These are phyloP conservation scores for Acanthosoma haemorrhoidale DNA, from an alignment of 2,888 invertebrate genomes.

Conservation along the genomic window DNA sequence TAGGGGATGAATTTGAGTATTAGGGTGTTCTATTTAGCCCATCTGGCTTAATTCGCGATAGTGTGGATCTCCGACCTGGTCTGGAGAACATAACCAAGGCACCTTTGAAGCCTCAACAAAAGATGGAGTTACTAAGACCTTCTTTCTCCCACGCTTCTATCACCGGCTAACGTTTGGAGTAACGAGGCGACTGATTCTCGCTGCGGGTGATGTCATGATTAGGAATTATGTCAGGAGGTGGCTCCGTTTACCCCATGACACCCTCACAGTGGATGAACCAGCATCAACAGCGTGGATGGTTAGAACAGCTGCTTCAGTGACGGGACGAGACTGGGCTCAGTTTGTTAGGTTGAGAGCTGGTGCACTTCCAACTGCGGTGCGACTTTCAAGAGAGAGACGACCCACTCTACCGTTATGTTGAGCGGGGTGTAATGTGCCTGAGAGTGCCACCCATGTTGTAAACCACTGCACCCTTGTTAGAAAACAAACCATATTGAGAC, in stretches of 20 bases:
- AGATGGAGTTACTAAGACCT: slow-evolving; percentile 44
- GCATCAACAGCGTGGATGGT: too few relatives aligned
- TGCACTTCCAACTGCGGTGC: background rate
- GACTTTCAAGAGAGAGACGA: background rate
- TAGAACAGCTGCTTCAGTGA: slow-evolving; percentile 32
- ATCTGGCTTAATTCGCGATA: too few relatives aligned
- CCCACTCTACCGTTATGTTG: background rate
- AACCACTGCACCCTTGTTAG: background rate
- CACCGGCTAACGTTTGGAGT: slow-evolving; percentile 44
- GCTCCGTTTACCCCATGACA: slow-evolving; percentile 44
- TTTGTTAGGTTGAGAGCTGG: slow-evolving; percentile 30
- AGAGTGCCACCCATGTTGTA: background rate
- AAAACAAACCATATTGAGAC: background rate
- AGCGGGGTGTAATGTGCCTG: background rate
- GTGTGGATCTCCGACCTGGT: background rate
- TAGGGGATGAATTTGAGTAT: too few relatives aligned
- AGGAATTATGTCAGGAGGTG: slow-evolving; percentile 42
- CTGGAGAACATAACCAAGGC: slow-evolving; percentile 43
- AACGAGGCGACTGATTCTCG: slow-evolving; percentile 37
- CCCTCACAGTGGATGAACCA: too few relatives aligned
- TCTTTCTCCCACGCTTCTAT: slow-evolving; percentile 45
- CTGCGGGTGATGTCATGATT: slow-evolving; percentile 43
- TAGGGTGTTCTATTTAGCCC: too few relatives aligned
- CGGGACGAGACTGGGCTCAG: slow-evolving; percentile 44
- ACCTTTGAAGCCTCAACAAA: slow-evolving; percentile 46